Evolutionary conservation across 2,113 vertebrate genomes (phyloP), one percentile per base, ranked within the genome.

Genomic region (Microcebus murinus): DNA sequence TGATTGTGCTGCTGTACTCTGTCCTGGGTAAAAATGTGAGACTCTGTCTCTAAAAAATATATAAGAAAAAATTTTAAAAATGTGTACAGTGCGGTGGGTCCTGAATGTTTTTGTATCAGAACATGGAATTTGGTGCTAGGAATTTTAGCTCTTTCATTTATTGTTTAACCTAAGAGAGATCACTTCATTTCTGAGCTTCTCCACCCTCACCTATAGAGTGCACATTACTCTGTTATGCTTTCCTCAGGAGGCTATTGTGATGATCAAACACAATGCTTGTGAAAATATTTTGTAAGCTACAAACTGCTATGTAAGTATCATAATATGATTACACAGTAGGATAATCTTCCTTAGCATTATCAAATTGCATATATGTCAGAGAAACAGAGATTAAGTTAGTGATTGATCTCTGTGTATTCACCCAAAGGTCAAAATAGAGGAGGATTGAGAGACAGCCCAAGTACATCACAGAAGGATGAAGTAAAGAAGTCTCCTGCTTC

Each of bases 211-310:
- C 50, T 79, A 3, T 85, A n/a, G 61, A 90, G 50, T 90, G 34
- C 18, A 52, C 11, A 70, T 77, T 34, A 15, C 27, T 74, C 20
- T 34, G 25, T 67, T 77, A 48, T 20, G 14, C 80, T 52, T 6
- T 90, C 29, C 50, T 70, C 27, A 63, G 15, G 61, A 87, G 14
- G 6, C 48, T 91, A 13, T 36, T 77, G 73, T 48, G 34, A 65
- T 48, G 36, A 83, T 15, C 29, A 65, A 45, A 42, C 68, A 36
- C 84, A 74, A 55, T 87, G 7, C 4, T 92, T 77, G 23, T 82
- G 42, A 94, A 91, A 80, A 80, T 91, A 70, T 29, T 93, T 84
- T 84, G n/a, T 70, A 65, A 96, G 23, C 31, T 67, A 55, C 21
- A 50, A 4, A 83, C 8, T 91, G 23, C 20, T 55, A 1, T 45